Base-by-base conservation (phyloP, 1,140 invertebrate genomes). In the Leptoteleia sp. region DNA sequence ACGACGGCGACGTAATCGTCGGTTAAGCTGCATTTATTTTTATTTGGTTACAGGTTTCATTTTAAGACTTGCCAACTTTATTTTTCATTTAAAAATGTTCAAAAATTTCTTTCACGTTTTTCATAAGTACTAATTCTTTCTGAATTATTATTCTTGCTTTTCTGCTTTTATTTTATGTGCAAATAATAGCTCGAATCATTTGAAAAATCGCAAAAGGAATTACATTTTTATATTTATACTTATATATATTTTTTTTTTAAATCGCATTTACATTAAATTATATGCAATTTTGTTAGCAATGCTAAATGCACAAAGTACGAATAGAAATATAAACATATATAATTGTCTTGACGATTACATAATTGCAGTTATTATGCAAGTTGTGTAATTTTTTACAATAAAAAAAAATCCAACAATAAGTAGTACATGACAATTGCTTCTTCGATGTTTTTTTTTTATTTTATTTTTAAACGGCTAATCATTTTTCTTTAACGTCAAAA, bases 1-100 rank as follows among this genome's bases (percentile, higher is more conserved):
- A 59, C 43, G 50, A 70, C 29, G 19, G 12, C 48, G 15, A 13
- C 27, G 22, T 65, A 43, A 65, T 47, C 47, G 43, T 47, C 47
- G 52, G 61, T 31, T 27, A 40, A 40, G 17, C 35, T 11, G 45
- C 59, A 13, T 47, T 47, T 61, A 17, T 61, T 27, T 16, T 47
- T 37, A 35, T 37, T 47, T 47, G 33, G 3, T 31, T 22, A 25
- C 52, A 6, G 1, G 33, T 35, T 50, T 17, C 16, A 9, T 17
- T 37, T 48, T 9, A 11, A 15, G 13, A 31, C 8, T 47, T 17
- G 3, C 3, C 9, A 17, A 6, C 7, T 17, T 22, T 22, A 5
- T 3, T 3, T 22, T 22, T 5, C 2, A 22, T 22, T 22, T 5
- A 22, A 22, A 3, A 3, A 22, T 22, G 2, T 5, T 22, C 19